Percentiles rank a stretch among this genome's conserved stretches.
Evolutionary conservation across 2,113 vertebrate species (phyloP).

Genomic region (Oreochromis spilurus): DNA sequence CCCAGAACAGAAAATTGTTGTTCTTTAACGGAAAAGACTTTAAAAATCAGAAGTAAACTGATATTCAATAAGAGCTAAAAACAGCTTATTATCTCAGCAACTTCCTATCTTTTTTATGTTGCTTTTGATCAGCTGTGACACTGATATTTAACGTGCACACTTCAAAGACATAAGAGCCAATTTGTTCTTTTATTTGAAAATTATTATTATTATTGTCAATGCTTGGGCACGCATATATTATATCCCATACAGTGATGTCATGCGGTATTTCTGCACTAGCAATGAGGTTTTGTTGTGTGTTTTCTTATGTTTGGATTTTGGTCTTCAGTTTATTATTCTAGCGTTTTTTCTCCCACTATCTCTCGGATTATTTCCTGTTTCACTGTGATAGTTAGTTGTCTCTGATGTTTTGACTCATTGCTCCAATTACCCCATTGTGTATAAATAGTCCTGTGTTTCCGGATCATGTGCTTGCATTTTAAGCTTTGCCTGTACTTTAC

Average conservation of each 20-base stretch:
- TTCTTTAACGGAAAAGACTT: background rate
- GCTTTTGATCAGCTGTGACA: background rate
- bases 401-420: background rate
- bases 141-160: background rate
- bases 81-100: background rate
- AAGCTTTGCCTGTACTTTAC: background rate
- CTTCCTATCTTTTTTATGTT: background rate
- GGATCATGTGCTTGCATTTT: background rate
- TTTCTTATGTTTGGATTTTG: background rate
- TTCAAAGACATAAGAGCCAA: background rate
- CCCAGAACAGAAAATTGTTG: rapidly evolving
- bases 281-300: background rate
- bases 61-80: background rate
- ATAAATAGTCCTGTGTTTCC: background rate
- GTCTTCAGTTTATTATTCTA: rapidly evolving
- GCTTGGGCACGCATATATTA: background rate
- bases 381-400: background rate
- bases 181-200: background rate
- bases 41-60: background rate
- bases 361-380: background rate
- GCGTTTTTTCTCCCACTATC: background rate
- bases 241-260: background rate
- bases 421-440: background rate
- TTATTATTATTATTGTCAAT: background rate
- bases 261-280: background rate